phyloP scores from a whole-genome alignment of 37 sponge, comb jelly and placozoan species.

The Haliclona indistincta region DNA sequence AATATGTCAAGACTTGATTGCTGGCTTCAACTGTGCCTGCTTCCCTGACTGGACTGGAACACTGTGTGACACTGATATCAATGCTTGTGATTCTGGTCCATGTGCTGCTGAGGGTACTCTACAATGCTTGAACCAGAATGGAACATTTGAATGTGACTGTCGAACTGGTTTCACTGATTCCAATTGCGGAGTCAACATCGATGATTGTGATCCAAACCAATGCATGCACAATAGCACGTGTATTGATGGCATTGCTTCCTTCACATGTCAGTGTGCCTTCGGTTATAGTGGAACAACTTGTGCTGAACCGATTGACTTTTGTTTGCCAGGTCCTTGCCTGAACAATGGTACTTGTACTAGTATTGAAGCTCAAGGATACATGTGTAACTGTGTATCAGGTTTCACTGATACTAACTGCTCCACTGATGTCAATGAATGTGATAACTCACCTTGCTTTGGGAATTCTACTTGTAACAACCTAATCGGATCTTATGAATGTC shows the following conservation, averaged over 20 bases:
- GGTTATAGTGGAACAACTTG: slow-evolving; percentile 30
- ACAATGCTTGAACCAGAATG: slow-evolving; percentile 16
- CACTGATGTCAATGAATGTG: slow-evolving; percentile 47
- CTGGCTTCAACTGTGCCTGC: not conserved
- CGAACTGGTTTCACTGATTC: slow-evolving; percentile 21
- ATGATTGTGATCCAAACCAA: slow-evolving; percentile 23
- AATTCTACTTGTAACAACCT: slow-evolving; percentile 25
- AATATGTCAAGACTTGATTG: not conserved
- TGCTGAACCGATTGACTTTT: slow-evolving; percentile 1
- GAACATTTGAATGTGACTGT: slow-evolving; percentile 27
- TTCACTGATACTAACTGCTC: slow-evolving; percentile 36
- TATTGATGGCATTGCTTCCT: not conserved
- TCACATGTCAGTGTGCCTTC: slow-evolving; percentile 6
- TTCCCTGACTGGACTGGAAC: slow-evolving; percentile 6
- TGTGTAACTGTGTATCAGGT: slow-evolving; percentile 48
- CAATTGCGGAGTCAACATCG: slow-evolving; percentile 1
- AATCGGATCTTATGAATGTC: slow-evolving; percentile 11
- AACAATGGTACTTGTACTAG: not conserved
- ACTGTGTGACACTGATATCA: not conserved
- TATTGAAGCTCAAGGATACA: slow-evolving; percentile 6
- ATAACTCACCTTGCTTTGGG: slow-evolving; percentile 15
- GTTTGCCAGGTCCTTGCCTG: slow-evolving; percentile 1
- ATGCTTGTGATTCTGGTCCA: slow-evolving; percentile 10
- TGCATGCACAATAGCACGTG: slow-evolving; percentile 34
- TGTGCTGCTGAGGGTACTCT: slow-evolving; percentile 21